Conservation (phyloP, 2,113 vertebrate genomes). For the Hippocampus mohnikei region DNA sequence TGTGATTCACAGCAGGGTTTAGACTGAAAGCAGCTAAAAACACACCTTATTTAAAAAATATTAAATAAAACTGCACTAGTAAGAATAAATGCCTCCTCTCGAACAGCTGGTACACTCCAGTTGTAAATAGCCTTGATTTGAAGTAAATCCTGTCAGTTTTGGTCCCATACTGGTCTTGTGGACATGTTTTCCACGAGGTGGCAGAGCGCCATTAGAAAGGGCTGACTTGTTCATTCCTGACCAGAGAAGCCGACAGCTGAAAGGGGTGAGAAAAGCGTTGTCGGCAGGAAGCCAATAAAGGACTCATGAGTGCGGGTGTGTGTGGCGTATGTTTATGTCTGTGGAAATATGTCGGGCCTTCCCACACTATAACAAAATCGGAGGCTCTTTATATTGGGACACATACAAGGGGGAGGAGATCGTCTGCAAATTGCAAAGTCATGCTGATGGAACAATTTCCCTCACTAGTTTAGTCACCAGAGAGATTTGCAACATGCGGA, state of each 20-base stretch:
- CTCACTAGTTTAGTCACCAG: slow-evolving; percentile 11
- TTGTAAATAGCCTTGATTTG: not conserved
- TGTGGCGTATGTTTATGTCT: slow-evolving; percentile 3
- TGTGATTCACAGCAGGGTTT: not conserved
- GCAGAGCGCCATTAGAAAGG: not conserved
- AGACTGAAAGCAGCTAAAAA: not conserved
- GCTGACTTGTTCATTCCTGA: slow-evolving; percentile 15
- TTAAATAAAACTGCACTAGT: not conserved
- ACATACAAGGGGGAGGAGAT: slow-evolving; percentile 25
- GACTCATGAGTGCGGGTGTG: slow-evolving; percentile 4
- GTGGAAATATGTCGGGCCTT: slow-evolving; percentile 9
- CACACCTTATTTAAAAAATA: not conserved
- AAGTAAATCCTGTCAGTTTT: not conserved
- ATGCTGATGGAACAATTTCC: slow-evolving; percentile 51
- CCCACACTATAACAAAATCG: slow-evolving; percentile 21
- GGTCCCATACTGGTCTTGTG: not conserved
- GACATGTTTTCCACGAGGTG: slow-evolving; percentile 3
- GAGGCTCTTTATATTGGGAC: slow-evolving; percentile 14
- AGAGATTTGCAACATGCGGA: not conserved
- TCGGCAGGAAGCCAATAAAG: slow-evolving; percentile 41
- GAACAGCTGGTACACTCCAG: not conserved
- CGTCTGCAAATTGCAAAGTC: slow-evolving; percentile 52
- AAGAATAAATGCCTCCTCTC: not conserved
- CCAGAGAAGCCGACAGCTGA: slow-evolving; percentile 3
- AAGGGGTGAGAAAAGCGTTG: slow-evolving; percentile 9